Base-by-base conservation (phyloP, 2,797 vertebrate genomes). In the Micropoecilia bifurca region DNA sequence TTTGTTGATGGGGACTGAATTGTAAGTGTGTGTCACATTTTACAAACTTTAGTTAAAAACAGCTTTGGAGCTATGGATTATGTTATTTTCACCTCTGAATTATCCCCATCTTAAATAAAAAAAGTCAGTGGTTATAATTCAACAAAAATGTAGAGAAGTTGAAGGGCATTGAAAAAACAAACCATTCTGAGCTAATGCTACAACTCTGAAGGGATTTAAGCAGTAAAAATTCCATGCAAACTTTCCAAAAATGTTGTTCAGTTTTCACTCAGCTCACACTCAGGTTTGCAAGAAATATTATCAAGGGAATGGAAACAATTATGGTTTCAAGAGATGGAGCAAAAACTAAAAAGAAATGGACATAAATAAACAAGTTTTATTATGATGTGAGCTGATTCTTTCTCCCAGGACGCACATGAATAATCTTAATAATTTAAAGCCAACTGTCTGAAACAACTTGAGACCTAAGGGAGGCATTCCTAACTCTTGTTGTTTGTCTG, bases 401-500 rank as follows among this genome's bases (percentile, higher is more conserved):
- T 61, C 53, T 45, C 45, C 41, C 55, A 53, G 41, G 55, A 66
- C 45, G 25, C 20, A n/a, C 36, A 81, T 72, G 25, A 46, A 63
- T 33, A 45, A 61, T 33, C 33, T 16, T 46, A 45, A 28, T 28
- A 16, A 45, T 55, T 16, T 20, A 73, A 45, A 2, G 33, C 3
- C 6, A 59, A 47, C 73, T 71, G 1, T 71, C 36, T 22, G 48
- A 45, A 76, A 63, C 66, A 66, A 53, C 16, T n/a, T 33, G 47
- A 14, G 66, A 18, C 9, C 10, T 48, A 5, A 5, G 43, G 30
- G 59, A 3, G 36, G 18, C 71, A 36, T 20, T 63, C 28, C 41
- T 78, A 22, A 73, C 2, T 78, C 80, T 61, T n/a, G 43, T 50
- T 33, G 43, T 68, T 57, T 20, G 39, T 48, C 77, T 73, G 45